Evolutionary conservation across 2,888 invertebrate genomes (phyloP).

Genomic region (Seira musarum): DNA sequence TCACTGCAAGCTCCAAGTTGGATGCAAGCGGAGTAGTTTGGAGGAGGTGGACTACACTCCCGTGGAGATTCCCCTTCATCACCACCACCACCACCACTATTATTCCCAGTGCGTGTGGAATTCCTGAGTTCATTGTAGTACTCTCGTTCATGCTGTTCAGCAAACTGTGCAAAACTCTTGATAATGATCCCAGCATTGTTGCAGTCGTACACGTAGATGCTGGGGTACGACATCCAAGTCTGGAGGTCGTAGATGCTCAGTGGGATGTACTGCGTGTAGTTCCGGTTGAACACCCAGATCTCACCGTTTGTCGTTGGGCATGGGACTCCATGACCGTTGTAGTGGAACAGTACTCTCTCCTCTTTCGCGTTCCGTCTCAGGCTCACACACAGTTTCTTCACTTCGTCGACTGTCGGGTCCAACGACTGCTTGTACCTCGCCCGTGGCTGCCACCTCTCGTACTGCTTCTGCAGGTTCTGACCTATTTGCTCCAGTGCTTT

Average conservation of each 20-base stretch:
- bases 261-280: constrained; percentile 99
- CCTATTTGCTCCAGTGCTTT: constrained; percentile 96
- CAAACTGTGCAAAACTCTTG: constrained; percentile 90
- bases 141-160: constrained; percentile 91
- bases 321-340: constrained; percentile 99
- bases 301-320: constrained; percentile 98
- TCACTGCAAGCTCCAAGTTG: constrained; percentile 96
- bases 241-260: constrained; percentile 98
- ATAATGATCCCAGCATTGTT: constrained; percentile 98
- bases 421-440: constrained; percentile 97
- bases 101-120: background rate
- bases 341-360: constrained; percentile 98
- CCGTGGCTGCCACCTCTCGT: constrained; percentile 98
- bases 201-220: constrained; percentile 99
- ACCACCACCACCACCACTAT: background rate
- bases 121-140: constrained; percentile 75
- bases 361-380: constrained; percentile 97
- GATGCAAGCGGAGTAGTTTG: constrained; percentile 88
- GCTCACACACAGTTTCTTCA: constrained; percentile 96
- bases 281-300: constrained; percentile 99
- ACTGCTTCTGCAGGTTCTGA: constrained; percentile 92
- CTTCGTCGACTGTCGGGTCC: constrained; percentile 98
- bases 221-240: constrained; percentile 99
- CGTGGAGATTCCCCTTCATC: background rate
- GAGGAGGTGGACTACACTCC: constrained; percentile 63